These are phyloP conservation scores for Pogonocherus hispidulus DNA, from an alignment of 2,888 invertebrate genomes.

Conservation along the genomic window DNA sequence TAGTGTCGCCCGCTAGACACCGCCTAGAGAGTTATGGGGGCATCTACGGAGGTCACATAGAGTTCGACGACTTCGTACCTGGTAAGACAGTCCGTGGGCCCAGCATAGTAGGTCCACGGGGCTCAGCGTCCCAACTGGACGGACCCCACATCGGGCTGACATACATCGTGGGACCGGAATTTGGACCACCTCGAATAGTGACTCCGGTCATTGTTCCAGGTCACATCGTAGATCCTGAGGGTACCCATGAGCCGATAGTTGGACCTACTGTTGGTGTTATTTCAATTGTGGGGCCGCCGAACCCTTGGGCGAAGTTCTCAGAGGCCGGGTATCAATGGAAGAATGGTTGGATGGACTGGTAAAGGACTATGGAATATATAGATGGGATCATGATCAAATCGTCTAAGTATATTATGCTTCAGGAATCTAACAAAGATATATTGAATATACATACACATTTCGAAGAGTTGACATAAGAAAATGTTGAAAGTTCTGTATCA, in stretches of 20 bases:
- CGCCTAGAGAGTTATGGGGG: background rate
- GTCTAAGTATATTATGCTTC: no score
- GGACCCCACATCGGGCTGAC: background rate
- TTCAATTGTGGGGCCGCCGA: background rate
- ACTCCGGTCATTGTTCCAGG: background rate
- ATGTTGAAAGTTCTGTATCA: no score
- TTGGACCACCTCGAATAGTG: background rate
- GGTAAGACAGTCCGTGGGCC: background rate
- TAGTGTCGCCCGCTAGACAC: background rate
- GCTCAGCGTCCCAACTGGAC: background rate
- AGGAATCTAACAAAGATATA: background rate
- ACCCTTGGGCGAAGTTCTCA: background rate
- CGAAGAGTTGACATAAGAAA: no score
- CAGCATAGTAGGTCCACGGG: background rate
- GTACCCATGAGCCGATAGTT: background rate
- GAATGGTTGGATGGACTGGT: slow-evolving; percentile 1
- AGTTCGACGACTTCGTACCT: background rate
- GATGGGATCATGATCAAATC: no score
- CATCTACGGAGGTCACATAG: background rate
- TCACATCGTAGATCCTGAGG: background rate
- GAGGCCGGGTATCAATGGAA: background rate
- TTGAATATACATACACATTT: background rate
- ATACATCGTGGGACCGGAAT: background rate
- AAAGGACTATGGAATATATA: background rate
- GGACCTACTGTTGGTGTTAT: background rate